A percentile compares a stretch with the other conserved stretches of the same genome.
Conservation (phyloP, 2,113 vertebrate species). For the Lipophrys pholis region DNA sequence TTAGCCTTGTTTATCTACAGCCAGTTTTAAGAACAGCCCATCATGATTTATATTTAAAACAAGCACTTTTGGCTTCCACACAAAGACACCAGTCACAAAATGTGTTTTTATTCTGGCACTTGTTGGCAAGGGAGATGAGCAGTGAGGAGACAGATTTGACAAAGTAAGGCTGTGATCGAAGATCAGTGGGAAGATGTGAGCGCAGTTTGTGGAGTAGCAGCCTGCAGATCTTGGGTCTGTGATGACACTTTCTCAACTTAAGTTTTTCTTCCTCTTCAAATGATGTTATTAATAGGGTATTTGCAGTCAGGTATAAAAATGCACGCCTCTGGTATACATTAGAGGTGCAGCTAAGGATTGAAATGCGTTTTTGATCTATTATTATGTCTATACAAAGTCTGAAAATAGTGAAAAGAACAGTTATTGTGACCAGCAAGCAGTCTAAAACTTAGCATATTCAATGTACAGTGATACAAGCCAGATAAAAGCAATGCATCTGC, state of each 20-base stretch:
- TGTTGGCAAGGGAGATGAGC: slow-evolving; percentile 25
- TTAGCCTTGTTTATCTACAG: slow-evolving; percentile 24
- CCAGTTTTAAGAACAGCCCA: slow-evolving; percentile 13
- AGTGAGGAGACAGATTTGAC: slow-evolving; percentile 27
- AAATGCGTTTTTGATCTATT: neutral
- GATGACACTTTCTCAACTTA: slow-evolving; percentile 17
- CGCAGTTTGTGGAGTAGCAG: slow-evolving; percentile 34
- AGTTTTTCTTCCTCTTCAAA: neutral
- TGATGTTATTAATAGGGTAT: slow-evolving; percentile 11
- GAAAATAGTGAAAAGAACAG: neutral
- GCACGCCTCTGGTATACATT: neutral
- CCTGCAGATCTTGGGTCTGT: slow-evolving; percentile 20
- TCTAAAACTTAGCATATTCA: no score
- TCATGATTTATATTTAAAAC: slow-evolving; percentile 31
- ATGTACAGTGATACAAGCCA: neutral
- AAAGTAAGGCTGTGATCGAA: slow-evolving; percentile 39
- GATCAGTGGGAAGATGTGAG: slow-evolving; percentile 32
- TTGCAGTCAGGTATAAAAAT: neutral
- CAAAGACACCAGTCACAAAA: slow-evolving; percentile 27
- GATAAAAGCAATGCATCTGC: neutral
- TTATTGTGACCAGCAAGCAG: neutral
- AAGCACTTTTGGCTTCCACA: slow-evolving; percentile 15
- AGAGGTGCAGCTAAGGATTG: neutral
- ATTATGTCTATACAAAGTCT: neutral
- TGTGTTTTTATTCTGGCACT: slow-evolving; percentile 35